Base-by-base conservation (phyloP, 2,888 invertebrate genomes). In the Patella caerulea region DNA sequence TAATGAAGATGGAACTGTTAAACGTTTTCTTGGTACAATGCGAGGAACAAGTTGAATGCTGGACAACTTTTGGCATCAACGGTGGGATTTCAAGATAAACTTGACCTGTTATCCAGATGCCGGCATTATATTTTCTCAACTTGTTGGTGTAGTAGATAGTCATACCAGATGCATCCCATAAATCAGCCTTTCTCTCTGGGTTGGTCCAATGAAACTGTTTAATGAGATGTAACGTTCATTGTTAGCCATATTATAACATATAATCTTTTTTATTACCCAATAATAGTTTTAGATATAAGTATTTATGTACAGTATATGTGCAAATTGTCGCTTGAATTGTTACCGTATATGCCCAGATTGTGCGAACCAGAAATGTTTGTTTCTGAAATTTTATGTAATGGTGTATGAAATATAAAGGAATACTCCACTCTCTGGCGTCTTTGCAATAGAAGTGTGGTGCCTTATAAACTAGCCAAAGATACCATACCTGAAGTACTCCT, bases 31-130 rank as follows among this genome's bases (percentile, higher is more conserved):
- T 53, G 2, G 83, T 75, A 73, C 84, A 84, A n/a, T 71, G 24
- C 5, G 56, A 45, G 59, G 45, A 76, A 65, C 79, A 79, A 15
- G 71, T 73, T 3, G 73, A 72, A 12, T n/a, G n/a, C 5, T 76
- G 59, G 9, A 71, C 73, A 17, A 71, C 71, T 29, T 71, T 19
- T 24, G 59, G 7, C 7, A 19, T 34, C 0, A 80, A 78, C 3
- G 85, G 86, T 2, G 87, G 87, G n/a, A 87, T 85, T 11, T 81
- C 77, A 0, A 87, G 56, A n/a, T 75, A 73, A 3, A 12, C 17
- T 53, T 85, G 83, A 15, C 86, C 74, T n/a, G 69, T 69, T n/a
- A 17, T 52, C 52, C 59, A 45, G 2, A 65, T 65, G 2, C 74
- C 74, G 17, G 74, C 59, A 52, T 74, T 65, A 52, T 65, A 74